Evolutionary conservation across 1,140 invertebrate species (phyloP).

Genomic region (Apis laboriosa): DNA sequence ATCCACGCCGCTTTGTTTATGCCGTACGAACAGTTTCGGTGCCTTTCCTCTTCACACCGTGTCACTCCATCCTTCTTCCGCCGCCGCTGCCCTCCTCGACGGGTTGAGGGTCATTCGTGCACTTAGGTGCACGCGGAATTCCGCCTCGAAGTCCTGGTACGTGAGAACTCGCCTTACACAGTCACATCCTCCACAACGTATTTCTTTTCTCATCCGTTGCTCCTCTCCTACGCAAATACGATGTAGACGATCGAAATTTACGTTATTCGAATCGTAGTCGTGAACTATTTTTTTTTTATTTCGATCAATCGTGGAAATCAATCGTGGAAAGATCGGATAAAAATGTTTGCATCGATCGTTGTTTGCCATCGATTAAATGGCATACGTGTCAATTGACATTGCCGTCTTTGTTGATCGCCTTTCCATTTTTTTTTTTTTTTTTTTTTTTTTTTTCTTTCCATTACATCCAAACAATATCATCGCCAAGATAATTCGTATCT

Average conservation of each 20-base stretch:
- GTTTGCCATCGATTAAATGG: conserved; percentile 15
- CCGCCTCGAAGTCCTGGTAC: conserved; percentile 66
- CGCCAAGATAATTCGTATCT: conserved; percentile 5
- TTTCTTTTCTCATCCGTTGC: conserved; percentile 9
- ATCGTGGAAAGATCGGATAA: neutral
- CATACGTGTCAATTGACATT: neutral
- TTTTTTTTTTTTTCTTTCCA: neutral
- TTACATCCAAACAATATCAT: conserved; percentile 18
- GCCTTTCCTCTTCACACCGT: conserved; percentile 49
- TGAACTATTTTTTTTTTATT: neutral
- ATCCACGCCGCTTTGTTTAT: conserved; percentile 65
- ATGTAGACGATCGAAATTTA: neutral
- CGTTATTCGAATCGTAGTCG: neutral
- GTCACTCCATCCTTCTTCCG: conserved; percentile 49
- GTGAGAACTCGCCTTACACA: conserved; percentile 62
- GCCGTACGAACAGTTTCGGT: conserved; percentile 64
- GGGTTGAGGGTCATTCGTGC: conserved; percentile 63
- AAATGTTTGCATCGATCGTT: neutral
- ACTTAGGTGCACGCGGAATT: conserved; percentile 65
- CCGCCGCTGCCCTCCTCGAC: conserved; percentile 7
- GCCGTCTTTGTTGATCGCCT: neutral
- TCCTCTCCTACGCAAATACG: neutral
- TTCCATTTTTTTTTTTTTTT: neutral
- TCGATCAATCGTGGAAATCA: neutral
- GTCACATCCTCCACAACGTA: conserved; percentile 19